Conservation (phyloP, 2,888 invertebrate genomes). For the Aphodius sticticus region DNA sequence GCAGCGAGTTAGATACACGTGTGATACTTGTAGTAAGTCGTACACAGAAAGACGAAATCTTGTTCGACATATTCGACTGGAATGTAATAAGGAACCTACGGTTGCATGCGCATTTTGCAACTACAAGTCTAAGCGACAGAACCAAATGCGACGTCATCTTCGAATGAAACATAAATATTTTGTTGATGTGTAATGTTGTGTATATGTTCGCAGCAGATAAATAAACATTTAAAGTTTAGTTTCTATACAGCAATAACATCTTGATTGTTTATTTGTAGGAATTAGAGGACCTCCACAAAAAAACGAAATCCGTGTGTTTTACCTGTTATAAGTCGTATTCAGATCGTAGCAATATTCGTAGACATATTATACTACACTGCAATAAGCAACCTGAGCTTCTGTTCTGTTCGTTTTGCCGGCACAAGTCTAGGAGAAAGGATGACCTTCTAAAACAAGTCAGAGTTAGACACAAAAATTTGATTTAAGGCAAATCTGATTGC, state of each 20-base stretch:
- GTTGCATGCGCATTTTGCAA: slow-evolving; percentile 14
- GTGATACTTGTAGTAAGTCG: slow-evolving; percentile 8
- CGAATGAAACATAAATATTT: background rate
- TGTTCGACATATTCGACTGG: slow-evolving; percentile 6
- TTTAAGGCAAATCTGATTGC: background rate
- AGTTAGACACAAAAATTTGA: background rate
- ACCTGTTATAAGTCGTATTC: background rate
- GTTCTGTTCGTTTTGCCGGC: background rate
- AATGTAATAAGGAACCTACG: slow-evolving; percentile 16
- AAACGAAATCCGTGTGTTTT: background rate
- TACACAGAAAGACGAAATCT: slow-evolving; percentile 16
- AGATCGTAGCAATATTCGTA: background rate
- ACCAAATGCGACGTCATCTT: background rate
- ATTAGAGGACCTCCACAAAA: background rate
- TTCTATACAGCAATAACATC: too few relatives aligned
- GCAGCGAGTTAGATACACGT: slow-evolving; percentile 6
- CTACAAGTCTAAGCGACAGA: background rate
- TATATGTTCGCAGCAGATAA: too few relatives aligned
- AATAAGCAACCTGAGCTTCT: background rate
- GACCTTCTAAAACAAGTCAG: background rate
- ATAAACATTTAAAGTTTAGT: too few relatives aligned
- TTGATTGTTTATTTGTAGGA: background rate
- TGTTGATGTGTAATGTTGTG: too few relatives aligned
- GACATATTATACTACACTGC: background rate
- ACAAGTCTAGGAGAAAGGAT: background rate